phyloP scores from a whole-genome alignment of 2,113 vertebrate species.

The Sarotherodon lohbergeri region DNA sequence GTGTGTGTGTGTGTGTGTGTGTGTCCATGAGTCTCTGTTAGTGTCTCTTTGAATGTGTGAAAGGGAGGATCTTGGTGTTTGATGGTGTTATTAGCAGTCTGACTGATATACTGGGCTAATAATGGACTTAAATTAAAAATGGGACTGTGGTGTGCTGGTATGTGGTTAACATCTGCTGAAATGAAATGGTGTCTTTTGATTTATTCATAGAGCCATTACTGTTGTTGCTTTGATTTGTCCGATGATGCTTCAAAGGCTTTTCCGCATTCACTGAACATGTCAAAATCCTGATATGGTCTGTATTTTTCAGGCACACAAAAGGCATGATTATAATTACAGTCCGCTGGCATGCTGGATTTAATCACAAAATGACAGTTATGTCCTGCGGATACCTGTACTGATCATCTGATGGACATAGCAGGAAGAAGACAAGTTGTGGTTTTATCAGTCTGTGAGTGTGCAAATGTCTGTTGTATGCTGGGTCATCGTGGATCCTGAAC shows the following conservation, averaged over 20 bases:
- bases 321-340: not conserved
- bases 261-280: not conserved
- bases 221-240: not conserved
- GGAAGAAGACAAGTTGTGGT: not conserved
- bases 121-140: constrained; percentile 31
- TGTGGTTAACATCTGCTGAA: constrained; percentile 6
- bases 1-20: not conserved
- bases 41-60: not conserved
- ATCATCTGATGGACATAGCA: not conserved
- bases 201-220: not conserved
- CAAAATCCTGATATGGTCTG: not conserved
- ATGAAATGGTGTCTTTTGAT: not conserved
- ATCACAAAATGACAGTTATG: not conserved
- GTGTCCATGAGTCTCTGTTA: constrained; percentile 8
- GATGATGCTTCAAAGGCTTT: not conserved
- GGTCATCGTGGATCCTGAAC: not conserved
- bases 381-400: not conserved
- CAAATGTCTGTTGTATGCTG: not conserved
- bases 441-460: not conserved
- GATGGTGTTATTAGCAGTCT: constrained; percentile 16
- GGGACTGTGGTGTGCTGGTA: not conserved
- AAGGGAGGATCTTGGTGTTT: not conserved
- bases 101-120: constrained; percentile 12
- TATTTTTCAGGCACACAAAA: not conserved
- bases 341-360: not conserved